Evolutionary conservation across 2,113 vertebrate genomes (phyloP).

Genomic region (Rutilus rutilus): DNA sequence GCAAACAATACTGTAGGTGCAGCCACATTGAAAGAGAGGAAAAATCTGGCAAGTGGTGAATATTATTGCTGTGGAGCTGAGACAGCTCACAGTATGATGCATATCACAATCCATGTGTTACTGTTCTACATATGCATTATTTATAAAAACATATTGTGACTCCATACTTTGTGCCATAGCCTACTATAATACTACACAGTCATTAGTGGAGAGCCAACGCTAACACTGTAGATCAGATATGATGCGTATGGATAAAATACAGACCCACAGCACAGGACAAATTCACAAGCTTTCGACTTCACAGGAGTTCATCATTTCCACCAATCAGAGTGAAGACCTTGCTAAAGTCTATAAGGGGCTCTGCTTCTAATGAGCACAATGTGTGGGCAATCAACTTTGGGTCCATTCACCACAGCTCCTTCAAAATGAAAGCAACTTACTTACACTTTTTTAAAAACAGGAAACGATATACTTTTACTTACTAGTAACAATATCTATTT

Average conservation of each 20-base stretch:
- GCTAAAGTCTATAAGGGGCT: not conserved
- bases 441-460: not conserved
- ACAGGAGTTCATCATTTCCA: not conserved
- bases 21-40: conserved; percentile 48
- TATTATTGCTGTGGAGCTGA: not conserved
- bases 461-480: not conserved
- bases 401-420: not conserved
- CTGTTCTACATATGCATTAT: conserved; percentile 4
- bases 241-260: not conserved
- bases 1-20: conserved; percentile 5
- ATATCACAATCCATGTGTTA: conserved; percentile 5
- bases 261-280: not conserved
- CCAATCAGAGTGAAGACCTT: conserved; percentile 4
- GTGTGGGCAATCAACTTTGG: not conserved
- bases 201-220: not conserved
- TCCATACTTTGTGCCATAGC: not conserved
- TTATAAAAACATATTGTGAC: conserved; percentile 9
- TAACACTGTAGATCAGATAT: not conserved
- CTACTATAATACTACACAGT: not conserved
- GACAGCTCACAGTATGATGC: not conserved
- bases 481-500: too few relatives aligned
- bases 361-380: conserved; percentile 14
- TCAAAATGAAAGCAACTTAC: not conserved
- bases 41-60: conserved; percentile 12
- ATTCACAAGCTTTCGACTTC: not conserved